Conservation (phyloP, 1,140 invertebrate species). For the Eumeta japonica region DNA sequence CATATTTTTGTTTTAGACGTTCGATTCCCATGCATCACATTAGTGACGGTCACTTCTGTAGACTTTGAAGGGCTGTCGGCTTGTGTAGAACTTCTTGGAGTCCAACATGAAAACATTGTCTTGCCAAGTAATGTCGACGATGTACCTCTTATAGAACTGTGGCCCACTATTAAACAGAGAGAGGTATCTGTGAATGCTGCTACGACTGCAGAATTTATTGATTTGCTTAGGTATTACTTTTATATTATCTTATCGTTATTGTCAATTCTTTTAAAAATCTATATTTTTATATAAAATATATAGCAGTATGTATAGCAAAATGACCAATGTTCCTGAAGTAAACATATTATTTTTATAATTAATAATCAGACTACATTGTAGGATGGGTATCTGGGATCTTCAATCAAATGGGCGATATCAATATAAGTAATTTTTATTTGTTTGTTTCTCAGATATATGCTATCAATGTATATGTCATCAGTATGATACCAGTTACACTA, state of each 20-base stretch:
- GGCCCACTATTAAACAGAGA: slow-evolving; percentile 38
- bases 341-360: too few relatives aligned
- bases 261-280: too few relatives aligned
- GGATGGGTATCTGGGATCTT: too few relatives aligned
- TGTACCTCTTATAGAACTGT: slow-evolving; percentile 39
- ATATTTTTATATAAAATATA: too few relatives aligned
- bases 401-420: too few relatives aligned
- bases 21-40: slow-evolving; percentile 42
- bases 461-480: too few relatives aligned
- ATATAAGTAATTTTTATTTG: too few relatives aligned
- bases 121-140: slow-evolving; percentile 35
- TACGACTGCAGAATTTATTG: slow-evolving; percentile 43
- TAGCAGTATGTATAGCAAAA: too few relatives aligned
- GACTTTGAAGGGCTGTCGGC: slow-evolving; percentile 42
- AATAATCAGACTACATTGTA: too few relatives aligned
- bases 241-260: neutral
- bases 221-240: slow-evolving; percentile 46
- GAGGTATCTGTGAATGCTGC: slow-evolving; percentile 40
- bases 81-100: slow-evolving; percentile 36
- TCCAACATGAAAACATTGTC: slow-evolving; percentile 40
- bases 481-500: too few relatives aligned
- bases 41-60: slow-evolving; percentile 36
- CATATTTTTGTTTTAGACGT: slow-evolving; percentile 28
- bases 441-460: too few relatives aligned
- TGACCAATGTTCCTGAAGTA: too few relatives aligned